Evolutionary conservation across 2,113 vertebrate species (phyloP).

Genomic region (Paracanthobrama guichenoti): DNA sequence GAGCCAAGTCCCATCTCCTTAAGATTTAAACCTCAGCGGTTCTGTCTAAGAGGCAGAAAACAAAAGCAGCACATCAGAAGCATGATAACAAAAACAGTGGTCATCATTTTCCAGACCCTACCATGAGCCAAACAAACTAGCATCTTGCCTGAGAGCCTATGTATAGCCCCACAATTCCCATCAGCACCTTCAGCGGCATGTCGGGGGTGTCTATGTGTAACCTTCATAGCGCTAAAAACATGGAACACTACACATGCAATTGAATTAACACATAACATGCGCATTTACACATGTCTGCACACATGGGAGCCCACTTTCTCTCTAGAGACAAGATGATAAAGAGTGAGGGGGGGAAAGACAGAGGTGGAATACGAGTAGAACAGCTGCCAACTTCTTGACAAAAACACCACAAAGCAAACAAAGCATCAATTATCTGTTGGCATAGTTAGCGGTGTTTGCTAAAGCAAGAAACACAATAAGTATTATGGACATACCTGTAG

Average conservation of each 20-base stretch:
- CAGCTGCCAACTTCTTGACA: constrained; percentile 21
- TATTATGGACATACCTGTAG: not conserved
- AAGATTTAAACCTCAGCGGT: not conserved
- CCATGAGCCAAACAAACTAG: not conserved
- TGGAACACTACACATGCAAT: not conserved
- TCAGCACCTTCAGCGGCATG: not conserved
- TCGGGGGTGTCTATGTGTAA: not conserved
- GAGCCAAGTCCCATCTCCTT: constrained; percentile 55
- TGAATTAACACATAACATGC: constrained; percentile 37
- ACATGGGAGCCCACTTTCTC: not conserved
- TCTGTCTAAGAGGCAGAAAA: constrained; percentile 21
- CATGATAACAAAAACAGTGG: constrained; percentile 8
- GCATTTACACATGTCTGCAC: constrained; percentile 30
- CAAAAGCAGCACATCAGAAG: constrained; percentile 11
- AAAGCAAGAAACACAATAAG: not conserved
- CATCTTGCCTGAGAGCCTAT: not conserved
- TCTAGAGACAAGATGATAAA: not conserved
- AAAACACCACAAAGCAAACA: constrained; percentile 19
- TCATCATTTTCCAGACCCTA: not conserved
- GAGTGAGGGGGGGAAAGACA: too few relatives aligned
- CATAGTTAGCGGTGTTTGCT: not conserved
- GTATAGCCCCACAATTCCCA: not conserved
- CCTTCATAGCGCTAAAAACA: not conserved
- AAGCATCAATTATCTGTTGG: constrained; percentile 18
- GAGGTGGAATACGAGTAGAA: not conserved